These are phyloP conservation scores for Felis chaus DNA, from an alignment of 2,113 vertebrate genomes.

Conservation along the genomic window DNA sequence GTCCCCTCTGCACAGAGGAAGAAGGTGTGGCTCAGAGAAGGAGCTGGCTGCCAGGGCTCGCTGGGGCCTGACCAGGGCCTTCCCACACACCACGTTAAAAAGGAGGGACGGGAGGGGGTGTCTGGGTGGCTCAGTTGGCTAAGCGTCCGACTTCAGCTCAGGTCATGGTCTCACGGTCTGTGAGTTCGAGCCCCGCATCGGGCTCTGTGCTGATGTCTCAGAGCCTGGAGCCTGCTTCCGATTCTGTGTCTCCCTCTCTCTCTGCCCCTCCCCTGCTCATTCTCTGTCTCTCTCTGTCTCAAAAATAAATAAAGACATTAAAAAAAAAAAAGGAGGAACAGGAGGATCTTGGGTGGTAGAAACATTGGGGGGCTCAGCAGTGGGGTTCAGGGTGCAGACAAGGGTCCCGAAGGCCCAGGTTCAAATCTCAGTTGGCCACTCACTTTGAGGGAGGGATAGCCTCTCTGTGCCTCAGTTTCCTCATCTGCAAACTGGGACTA, in stretches of 20 bases:
- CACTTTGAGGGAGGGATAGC: not conserved
- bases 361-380: not conserved
- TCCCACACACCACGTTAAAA: not conserved
- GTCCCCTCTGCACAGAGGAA: not conserved
- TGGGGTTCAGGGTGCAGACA: not conserved
- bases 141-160: rapidly evolving
- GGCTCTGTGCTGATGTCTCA: not conserved
- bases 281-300: not conserved
- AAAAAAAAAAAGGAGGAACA: not conserved
- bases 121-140: not conserved
- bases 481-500: not conserved
- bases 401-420: not conserved
- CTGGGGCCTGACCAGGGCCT: not conserved
- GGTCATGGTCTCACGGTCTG: not conserved
- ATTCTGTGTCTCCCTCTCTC: not conserved
- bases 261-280: not conserved
- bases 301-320: not conserved
- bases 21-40: not conserved
- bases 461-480: not conserved
- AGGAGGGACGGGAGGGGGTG: not conserved
- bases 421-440: not conserved
- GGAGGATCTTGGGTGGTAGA: not conserved
- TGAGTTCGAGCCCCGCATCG: no score
- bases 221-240: not conserved
- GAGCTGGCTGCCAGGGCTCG: not conserved